Evolutionary conservation across 2,888 invertebrate species (phyloP).

Genomic region (Ecdyonurus torrentis): DNA sequence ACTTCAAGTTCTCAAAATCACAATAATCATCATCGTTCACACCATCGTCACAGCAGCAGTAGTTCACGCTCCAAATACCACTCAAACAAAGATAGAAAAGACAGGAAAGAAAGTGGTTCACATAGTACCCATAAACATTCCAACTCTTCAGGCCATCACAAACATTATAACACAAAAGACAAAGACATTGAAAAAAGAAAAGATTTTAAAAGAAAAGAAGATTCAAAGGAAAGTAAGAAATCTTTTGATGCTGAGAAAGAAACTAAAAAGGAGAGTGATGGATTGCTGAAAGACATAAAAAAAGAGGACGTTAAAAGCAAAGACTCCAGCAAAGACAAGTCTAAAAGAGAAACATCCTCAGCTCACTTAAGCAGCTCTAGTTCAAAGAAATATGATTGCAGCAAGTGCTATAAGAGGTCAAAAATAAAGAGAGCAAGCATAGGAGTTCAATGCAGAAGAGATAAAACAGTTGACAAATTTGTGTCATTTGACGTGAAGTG

Average conservation of each 20-base stretch:
- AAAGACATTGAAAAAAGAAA: background rate
- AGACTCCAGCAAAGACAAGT: too few relatives aligned
- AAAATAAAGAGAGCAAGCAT: conserved; percentile 44
- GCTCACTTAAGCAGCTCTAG: too few relatives aligned
- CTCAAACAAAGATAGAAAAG: background rate
- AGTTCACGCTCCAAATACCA: background rate
- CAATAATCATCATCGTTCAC: background rate
- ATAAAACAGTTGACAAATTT: conserved; percentile 22
- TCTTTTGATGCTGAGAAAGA: background rate
- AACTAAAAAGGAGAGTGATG: background rate
- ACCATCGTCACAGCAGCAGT: background rate
- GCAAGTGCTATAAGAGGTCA: background rate
- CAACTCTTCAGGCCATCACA: too few relatives aligned
- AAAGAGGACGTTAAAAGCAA: background rate
- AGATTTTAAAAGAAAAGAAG: background rate
- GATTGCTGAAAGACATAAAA: too few relatives aligned
- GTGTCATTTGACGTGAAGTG: conserved; percentile 7
- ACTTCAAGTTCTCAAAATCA: background rate
- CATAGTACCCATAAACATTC: too few relatives aligned
- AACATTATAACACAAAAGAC: background rate
- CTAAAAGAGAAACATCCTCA: too few relatives aligned
- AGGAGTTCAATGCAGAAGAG: conserved; percentile 53
- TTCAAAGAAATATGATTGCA: background rate
- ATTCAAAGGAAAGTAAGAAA: background rate
- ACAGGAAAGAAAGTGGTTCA: too few relatives aligned